Evolutionary conservation across 2,113 vertebrate genomes (phyloP).

Genomic region (Phyllopteryx taeniolatus): DNA sequence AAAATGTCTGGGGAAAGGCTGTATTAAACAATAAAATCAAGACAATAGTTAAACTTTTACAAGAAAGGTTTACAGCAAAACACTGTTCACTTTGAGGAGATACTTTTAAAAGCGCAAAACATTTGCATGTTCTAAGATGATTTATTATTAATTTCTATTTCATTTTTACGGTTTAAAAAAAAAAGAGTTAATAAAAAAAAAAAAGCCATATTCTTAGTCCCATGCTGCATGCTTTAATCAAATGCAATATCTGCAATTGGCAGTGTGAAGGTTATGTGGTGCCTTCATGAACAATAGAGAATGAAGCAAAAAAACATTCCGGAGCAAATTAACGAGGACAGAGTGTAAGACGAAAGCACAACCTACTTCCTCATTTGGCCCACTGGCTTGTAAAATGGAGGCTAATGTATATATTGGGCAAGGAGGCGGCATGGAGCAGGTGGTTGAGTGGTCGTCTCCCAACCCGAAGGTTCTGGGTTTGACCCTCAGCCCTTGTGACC

Average conservation of each 20-base stretch:
- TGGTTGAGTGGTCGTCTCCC: too few relatives aligned
- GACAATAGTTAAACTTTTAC: not conserved
- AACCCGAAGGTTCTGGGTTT: too few relatives aligned
- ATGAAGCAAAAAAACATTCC: conserved; percentile 4
- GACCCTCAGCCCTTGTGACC: too few relatives aligned
- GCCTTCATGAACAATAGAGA: conserved; percentile 39
- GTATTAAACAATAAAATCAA: not conserved
- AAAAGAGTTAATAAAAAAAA: not conserved
- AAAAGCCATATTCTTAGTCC: not conserved
- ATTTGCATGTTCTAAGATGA: not conserved
- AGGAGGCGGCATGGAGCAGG: too few relatives aligned
- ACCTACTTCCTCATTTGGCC: conserved; percentile 40
- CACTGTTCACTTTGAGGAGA: not conserved
- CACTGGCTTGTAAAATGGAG: conserved; percentile 25
- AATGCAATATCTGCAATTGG: not conserved
- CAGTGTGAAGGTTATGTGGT: conserved; percentile 11
- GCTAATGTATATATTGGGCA: conserved; percentile 22
- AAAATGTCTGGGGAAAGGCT: not conserved
- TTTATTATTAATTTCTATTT: too few relatives aligned
- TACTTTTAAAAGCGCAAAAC: not conserved
- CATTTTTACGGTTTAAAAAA: too few relatives aligned
- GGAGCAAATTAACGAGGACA: not conserved
- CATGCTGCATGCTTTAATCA: not conserved
- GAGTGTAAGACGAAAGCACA: conserved; percentile 43
- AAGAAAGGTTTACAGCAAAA: not conserved